Evolutionary conservation across 2,888 invertebrate species (phyloP).

Genomic region (Agrotis exclamationis): DNA sequence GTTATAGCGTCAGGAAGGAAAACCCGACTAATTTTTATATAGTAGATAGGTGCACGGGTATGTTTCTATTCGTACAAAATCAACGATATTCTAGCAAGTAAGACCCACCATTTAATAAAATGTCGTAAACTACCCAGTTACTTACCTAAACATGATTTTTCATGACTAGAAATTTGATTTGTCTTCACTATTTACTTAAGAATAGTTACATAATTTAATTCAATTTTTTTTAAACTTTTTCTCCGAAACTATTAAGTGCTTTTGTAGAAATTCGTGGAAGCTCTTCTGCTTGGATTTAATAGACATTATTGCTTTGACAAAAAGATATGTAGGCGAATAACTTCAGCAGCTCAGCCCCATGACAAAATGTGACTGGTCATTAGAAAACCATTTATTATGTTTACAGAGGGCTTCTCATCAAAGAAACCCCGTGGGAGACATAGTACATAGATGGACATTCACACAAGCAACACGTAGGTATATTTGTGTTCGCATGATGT

Average conservation of each 20-base stretch:
- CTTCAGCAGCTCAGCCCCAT: constrained; percentile 24
- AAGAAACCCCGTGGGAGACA: constrained; percentile 45
- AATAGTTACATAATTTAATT: neutral
- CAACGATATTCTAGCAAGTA: too few species aligned
- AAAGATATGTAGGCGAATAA: constrained; percentile 27
- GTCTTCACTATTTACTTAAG: constrained; percentile 7
- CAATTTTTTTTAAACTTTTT: neutral
- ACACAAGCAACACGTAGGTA: constrained; percentile 9
- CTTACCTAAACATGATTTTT: neutral
- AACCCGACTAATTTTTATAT: too few species aligned
- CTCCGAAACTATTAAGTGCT: constrained; percentile 3
- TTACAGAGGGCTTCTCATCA: constrained; percentile 61
- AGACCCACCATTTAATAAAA: too few species aligned
- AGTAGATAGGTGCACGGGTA: too few species aligned
- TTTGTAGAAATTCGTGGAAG: constrained; percentile 16
- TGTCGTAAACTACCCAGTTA: neutral
- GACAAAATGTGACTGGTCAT: constrained; percentile 62
- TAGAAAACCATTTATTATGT: constrained; percentile 71
- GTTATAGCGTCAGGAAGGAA: too few species aligned
- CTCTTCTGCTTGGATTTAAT: constrained; percentile 12
- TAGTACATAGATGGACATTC: constrained; percentile 25
- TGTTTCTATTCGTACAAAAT: too few species aligned
- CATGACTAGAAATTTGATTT: neutral
- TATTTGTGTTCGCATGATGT: constrained; percentile 13
- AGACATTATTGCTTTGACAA: constrained; percentile 12